Base-by-base conservation (phyloP, 1,140 invertebrate genomes). In the Belonocnema kinseyi region DNA sequence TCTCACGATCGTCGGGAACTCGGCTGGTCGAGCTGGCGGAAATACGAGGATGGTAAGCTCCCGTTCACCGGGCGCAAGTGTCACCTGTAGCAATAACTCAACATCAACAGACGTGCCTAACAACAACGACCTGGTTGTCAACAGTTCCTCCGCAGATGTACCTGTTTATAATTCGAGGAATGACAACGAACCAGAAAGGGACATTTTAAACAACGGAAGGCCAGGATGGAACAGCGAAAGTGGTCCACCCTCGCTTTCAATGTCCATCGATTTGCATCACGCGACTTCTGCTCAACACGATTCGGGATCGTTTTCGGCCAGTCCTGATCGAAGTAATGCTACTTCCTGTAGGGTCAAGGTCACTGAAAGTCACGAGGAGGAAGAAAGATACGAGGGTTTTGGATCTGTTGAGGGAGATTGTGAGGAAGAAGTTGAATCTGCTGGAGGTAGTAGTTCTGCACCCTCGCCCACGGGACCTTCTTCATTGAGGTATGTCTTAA, bases 11-110 rank as follows among this genome's bases (percentile, higher is more conserved):
- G 61, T 66, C 61, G 61, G 33, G 3, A 66, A 66, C 5, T 66
- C 33, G 61, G 46, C 61, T 66, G 61, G 40, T 66, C 46, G 61
- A n/a, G 73, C 50, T 73, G 77, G 78, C 52, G 14, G 50, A 76
- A 79, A 77, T 73, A 79, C 66, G 85, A 90, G 86, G 82, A 91
- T 91, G 90, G 90, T 91, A 82, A 91, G 89, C 86, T 89, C 88
- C 79, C 86, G 85, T 71, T 84, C 86, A 40, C 46, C 81, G 75
- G 80, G 80, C 79, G 80, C 83, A 78, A 82, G 82, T 61, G 79
- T 66, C 61, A 66, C 61, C 61, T 66, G 61, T 66, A 66, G n/a
- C 40, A 66, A 66, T 26, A 66, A 66, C 26, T 66, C 61, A n/a
- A 66, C 53, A n/a, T 17, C 61, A 40, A 14, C 26, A 6, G 61